Base-by-base conservation (phyloP, 1,140 invertebrate species). In the Hermetia illucens region DNA sequence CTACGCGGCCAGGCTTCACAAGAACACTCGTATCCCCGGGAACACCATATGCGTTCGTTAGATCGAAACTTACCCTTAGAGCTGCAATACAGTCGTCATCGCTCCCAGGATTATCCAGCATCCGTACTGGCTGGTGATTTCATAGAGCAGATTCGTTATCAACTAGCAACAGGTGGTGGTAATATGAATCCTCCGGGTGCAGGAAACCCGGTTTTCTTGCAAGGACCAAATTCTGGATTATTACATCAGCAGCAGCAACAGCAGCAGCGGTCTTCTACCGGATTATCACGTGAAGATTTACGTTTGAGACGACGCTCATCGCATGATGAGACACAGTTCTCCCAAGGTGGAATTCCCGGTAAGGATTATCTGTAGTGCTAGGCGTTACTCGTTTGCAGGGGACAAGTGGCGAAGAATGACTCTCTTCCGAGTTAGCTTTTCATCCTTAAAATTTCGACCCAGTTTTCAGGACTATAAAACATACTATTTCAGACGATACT, bases 1-100 rank as follows among this genome's bases (percentile, higher is more conserved):
- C 6, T 59, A 30, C 46, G 55, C 10, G 52, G 54, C 21, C 56
- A 59, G 39, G 19, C n/a, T 36, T n/a, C n/a, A n/a, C 51, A 52
- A 12, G 50, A 54, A 24, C 52, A 32, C 5, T 9, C 9, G 6
- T 12, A 30, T 20, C 25, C 37, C 6, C 55, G 59, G 1, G 57
- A 60, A 37, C 52, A 61, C 39, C 55, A 61, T 22, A 60, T 61
- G 58, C 51, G 57, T 36, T 61, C 58, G 1, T 32, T 61, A 25
- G 58, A 61, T 34, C 53, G 58, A 2, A 61, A 58, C 43, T 35
- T 61, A 20, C 58, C 58, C 0, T 34, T 61, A 8, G 58, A 61
- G 22, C 21, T 61, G 39, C 58, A 61, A 40, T 61, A 60, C 21
- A 60, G 57, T 39, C 57, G 58, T 12, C 57, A 58, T 51, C 52